phyloP scores from a whole-genome alignment of 2,888 invertebrate genomes.

The Calliphora vomitoria region DNA sequence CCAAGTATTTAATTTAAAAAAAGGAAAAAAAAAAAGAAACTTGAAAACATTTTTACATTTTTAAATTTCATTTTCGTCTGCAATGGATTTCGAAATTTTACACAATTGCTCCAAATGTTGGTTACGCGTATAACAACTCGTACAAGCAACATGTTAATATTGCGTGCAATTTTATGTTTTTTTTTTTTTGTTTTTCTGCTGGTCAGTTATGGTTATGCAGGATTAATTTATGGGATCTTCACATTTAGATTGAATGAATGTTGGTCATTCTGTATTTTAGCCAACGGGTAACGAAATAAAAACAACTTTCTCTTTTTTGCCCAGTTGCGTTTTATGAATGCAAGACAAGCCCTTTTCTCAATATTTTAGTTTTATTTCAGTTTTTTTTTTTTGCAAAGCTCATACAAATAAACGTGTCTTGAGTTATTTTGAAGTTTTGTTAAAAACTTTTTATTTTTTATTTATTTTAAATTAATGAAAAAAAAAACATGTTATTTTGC shows the following conservation, averaged over 20 bases:
- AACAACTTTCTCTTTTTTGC: slow-evolving; percentile 69
- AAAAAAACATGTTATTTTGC: slow-evolving; percentile 20
- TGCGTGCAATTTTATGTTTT: slow-evolving; percentile 42
- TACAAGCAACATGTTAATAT: slow-evolving; percentile 22
- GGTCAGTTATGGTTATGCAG: slow-evolving; percentile 42
- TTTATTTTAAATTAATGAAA: not conserved
- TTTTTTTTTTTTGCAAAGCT: slow-evolving; percentile 24
- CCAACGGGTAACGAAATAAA: not conserved
- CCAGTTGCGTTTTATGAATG: slow-evolving; percentile 42
- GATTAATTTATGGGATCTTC: slow-evolving; percentile 61
- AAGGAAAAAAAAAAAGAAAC: not conserved
- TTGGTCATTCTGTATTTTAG: slow-evolving; percentile 32
- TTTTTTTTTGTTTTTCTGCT: slow-evolving; percentile 10
- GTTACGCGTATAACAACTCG: slow-evolving; percentile 23
- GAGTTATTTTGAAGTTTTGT: not conserved
- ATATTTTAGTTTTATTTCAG: slow-evolving; percentile 3
- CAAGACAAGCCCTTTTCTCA: slow-evolving; percentile 69
- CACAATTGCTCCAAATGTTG: slow-evolving; percentile 63
- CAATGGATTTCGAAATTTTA: slow-evolving; percentile 50
- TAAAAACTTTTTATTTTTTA: not conserved
- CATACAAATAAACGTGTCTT: slow-evolving; percentile 31
- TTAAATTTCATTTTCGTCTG: slow-evolving; percentile 43
- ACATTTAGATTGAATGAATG: slow-evolving; percentile 30
- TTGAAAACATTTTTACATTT: slow-evolving; percentile 4
- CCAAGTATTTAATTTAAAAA: not conserved